Evolutionary conservation across 2,888 invertebrate species (phyloP).

Genomic region (Zele albiditarsus): DNA sequence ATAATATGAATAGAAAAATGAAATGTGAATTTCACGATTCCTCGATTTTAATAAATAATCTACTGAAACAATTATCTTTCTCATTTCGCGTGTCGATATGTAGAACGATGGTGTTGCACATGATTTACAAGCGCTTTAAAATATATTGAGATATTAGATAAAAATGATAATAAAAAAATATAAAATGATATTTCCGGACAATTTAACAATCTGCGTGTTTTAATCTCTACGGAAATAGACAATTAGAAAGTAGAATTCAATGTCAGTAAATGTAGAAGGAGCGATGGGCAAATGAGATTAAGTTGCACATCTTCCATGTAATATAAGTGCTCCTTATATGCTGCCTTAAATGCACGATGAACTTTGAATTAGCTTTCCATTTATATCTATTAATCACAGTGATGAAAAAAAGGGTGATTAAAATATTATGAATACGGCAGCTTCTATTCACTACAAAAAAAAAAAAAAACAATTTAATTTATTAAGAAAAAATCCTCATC

Average conservation of each 20-base stretch:
- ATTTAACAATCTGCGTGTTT: conserved; percentile 23
- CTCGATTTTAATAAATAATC: neutral
- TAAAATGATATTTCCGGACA: conserved; percentile 13
- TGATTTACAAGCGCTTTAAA: neutral
- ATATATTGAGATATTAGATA: neutral
- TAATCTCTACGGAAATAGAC: conserved; percentile 16
- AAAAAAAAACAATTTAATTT: neutral
- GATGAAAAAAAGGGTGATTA: neutral
- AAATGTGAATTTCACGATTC: neutral
- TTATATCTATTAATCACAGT: neutral
- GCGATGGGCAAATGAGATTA: conserved; percentile 2
- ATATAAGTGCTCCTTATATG: neutral
- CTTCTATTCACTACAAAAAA: neutral
- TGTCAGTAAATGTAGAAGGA: conserved; percentile 23
- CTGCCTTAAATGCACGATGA: neutral
- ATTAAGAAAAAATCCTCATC: neutral
- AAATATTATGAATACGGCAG: neutral
- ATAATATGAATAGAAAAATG: neutral
- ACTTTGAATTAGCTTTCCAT: conserved; percentile 2
- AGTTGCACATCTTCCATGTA: conserved; percentile 8
- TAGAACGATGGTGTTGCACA: neutral
- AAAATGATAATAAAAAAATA: neutral
- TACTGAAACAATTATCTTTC: neutral
- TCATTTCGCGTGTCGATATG: neutral
- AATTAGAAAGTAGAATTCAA: conserved; percentile 28